Evolutionary conservation across 2,888 invertebrate species (phyloP).

Genomic region (Catocala fraxini): DNA sequence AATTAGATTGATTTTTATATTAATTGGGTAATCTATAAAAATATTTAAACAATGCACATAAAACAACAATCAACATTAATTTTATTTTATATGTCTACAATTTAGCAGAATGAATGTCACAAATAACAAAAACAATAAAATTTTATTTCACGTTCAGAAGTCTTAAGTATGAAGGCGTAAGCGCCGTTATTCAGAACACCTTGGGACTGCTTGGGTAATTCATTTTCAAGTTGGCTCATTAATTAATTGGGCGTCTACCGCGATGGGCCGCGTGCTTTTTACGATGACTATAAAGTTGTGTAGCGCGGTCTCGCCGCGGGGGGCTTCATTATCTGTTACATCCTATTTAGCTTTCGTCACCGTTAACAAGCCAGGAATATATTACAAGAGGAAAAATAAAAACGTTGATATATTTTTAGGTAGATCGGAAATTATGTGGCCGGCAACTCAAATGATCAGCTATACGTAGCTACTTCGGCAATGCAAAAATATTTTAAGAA

Average conservation of each 20-base stretch:
- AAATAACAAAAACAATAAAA: constrained; percentile 62
- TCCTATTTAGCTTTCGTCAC: constrained; percentile 46
- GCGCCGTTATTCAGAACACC: constrained; percentile 67
- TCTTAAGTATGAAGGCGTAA: constrained; percentile 62
- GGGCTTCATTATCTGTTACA: constrained; percentile 62
- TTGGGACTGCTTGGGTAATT: constrained; percentile 71
- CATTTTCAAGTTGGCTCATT: constrained; percentile 80
- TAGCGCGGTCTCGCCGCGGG: constrained; percentile 65
- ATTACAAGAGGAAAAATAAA: not conserved
- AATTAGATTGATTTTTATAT: too few relatives aligned
- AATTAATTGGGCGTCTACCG: constrained; percentile 79
- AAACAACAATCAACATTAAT: constrained; percentile 21
- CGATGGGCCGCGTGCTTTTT: constrained; percentile 77
- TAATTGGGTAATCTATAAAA: constrained; percentile 5
- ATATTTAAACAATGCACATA: constrained; percentile 8
- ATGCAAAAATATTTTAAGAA: too few relatives aligned
- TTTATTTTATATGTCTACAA: constrained; percentile 35
- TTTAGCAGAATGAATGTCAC: constrained; percentile 42
- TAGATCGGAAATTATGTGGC: not conserved
- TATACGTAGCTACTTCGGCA: too few relatives aligned
- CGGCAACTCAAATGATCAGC: too few relatives aligned
- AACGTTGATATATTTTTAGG: not conserved
- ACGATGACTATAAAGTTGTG: constrained; percentile 74
- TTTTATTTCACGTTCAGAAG: constrained; percentile 62
- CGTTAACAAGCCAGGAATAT: constrained; percentile 36